phyloP scores from a whole-genome alignment of 2,888 invertebrate species.

The Cordylochernes scorpioides region DNA sequence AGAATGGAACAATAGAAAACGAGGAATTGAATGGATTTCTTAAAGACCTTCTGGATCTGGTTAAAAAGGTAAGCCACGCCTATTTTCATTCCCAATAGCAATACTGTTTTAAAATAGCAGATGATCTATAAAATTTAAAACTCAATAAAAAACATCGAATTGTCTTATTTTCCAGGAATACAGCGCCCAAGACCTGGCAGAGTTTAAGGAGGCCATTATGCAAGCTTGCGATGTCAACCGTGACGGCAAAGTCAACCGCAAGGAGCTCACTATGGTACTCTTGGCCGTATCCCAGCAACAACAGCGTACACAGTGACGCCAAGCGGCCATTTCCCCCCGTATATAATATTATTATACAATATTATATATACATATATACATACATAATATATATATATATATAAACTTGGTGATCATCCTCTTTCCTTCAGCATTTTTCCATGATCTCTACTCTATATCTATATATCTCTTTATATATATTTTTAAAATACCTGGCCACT shows the following conservation, averaged over 20 bases:
- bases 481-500: too few species aligned
- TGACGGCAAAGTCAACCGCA: conserved; percentile 23
- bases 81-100: too few species aligned
- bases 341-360: too few species aligned
- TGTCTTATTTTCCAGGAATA: conserved; percentile 18
- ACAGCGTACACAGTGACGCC: too few species aligned
- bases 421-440: too few species aligned
- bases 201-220: conserved; percentile 21
- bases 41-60: conserved; percentile 24
- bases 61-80: conserved; percentile 19
- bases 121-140: neutral
- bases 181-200: conserved; percentile 20
- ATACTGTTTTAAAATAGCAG: too few species aligned
- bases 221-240: conserved; percentile 23
- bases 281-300: conserved; percentile 13
- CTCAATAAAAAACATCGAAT: neutral
- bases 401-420: too few species aligned
- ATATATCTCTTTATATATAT: too few species aligned
- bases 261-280: conserved; percentile 23
- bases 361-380: too few species aligned
- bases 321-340: too few species aligned
- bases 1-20: conserved; percentile 23
- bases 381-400: too few species aligned
- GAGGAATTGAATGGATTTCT: conserved; percentile 24
- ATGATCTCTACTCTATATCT: too few species aligned